Evolutionary conservation across 2,888 invertebrate species (phyloP).

Genomic region (Melanotus villosus): DNA sequence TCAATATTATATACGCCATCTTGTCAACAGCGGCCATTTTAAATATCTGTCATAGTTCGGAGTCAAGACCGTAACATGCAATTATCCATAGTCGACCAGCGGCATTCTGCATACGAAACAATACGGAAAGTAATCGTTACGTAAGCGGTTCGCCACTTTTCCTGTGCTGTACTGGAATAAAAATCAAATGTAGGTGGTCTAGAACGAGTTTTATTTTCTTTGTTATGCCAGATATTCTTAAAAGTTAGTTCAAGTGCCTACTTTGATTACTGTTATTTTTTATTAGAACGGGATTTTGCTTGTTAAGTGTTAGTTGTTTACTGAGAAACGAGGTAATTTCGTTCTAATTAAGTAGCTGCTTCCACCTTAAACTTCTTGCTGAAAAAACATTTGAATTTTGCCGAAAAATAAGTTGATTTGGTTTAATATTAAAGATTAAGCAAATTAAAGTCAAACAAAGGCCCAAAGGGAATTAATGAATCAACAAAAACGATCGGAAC

Average conservation of each 20-base stretch:
- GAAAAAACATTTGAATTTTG: no score
- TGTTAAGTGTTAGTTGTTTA: no score
- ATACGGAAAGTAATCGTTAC: slow-evolving; percentile 1
- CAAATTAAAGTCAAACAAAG: no score
- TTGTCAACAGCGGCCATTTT: slow-evolving; percentile 51
- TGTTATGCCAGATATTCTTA: slow-evolving; percentile 14
- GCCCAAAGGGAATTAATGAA: no score
- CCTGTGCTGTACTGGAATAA: slow-evolving; percentile 44
- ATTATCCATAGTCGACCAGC: slow-evolving; percentile 47
- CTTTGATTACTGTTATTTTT: background rate
- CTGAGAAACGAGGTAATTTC: background rate
- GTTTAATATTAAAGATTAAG: no score
- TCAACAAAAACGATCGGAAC: no score
- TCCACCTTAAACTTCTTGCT: no score
- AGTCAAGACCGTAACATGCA: slow-evolving; percentile 45
- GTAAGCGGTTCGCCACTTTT: slow-evolving; percentile 25
- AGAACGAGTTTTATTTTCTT: slow-evolving; percentile 25
- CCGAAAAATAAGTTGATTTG: no score
- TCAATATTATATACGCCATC: slow-evolving; percentile 46
- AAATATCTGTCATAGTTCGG: slow-evolving; percentile 49
- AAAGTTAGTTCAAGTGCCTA: slow-evolving; percentile 9
- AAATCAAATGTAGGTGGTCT: slow-evolving; percentile 44
- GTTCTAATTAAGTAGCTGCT: no score
- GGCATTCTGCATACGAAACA: slow-evolving; percentile 26
- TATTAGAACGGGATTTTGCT: background rate